Evolutionary conservation across 2,797 vertebrate genomes (phyloP).

Genomic region (Lagorchestes hirsutus): DNA sequence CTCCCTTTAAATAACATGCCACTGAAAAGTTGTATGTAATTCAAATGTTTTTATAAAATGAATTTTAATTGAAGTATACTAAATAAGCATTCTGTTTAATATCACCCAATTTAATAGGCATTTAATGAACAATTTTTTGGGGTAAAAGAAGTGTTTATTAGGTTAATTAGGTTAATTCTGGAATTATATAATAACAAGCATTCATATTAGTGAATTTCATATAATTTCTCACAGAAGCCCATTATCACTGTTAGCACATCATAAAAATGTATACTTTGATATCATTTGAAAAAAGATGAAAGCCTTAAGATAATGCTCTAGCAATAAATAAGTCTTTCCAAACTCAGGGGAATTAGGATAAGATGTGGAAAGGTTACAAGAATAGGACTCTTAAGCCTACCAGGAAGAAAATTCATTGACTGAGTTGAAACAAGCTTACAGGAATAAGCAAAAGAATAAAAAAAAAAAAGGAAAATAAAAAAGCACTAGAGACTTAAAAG

Average conservation of each 20-base stretch:
- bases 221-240: not conserved
- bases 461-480: conserved; percentile 66
- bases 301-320: conserved; percentile 50
- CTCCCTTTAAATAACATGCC: no score
- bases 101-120: no score
- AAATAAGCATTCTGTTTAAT: no score
- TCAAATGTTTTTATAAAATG: no score
- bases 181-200: conserved; percentile 57
- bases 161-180: conserved; percentile 56
- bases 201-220: conserved; percentile 24
- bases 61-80: no score
- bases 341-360: conserved; percentile 65
- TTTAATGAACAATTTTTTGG: no score
- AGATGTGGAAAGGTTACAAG: conserved; percentile 65
- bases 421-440: conserved; percentile 55
- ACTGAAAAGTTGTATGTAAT: no score
- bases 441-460: conserved; percentile 62
- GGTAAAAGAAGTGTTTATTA: no score
- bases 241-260: conserved; percentile 56
- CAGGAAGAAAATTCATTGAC: conserved; percentile 68
- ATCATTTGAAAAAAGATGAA: conserved; percentile 65
- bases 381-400: conserved; percentile 59
- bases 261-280: conserved; percentile 68
- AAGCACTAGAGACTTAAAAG: conserved; percentile 61
- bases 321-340: conserved; percentile 61